Percentiles rank a stretch among this genome's conserved stretches.
Conservation (phyloP, 2,888 invertebrate species). For the Athalia cordata region DNA sequence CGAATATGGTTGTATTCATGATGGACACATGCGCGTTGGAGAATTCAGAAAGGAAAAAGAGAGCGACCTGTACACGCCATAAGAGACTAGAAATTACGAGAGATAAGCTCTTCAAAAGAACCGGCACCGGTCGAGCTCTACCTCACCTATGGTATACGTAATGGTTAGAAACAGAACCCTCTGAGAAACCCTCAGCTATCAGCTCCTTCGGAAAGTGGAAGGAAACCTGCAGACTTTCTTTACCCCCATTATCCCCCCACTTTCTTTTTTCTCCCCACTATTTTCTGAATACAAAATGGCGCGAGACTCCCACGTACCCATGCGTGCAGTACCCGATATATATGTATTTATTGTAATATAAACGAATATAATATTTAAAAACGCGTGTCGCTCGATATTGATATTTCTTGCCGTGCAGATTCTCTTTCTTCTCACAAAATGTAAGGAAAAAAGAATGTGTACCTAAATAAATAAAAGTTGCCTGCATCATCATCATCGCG, state of each 20-base stretch:
- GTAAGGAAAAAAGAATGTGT: too few relatives aligned
- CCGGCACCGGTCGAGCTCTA: conserved; percentile 59
- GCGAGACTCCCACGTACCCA: too few relatives aligned
- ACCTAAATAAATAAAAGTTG: too few relatives aligned
- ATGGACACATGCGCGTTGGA: conserved; percentile 5
- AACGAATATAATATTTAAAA: too few relatives aligned
- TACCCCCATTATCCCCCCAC: not conserved
- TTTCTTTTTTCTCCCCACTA: not conserved
- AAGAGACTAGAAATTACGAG: conserved; percentile 54
- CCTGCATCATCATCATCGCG: not conserved
- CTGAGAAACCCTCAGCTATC: not conserved
- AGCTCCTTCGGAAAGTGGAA: conserved; percentile 42
- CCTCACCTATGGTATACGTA: conserved; percentile 47
- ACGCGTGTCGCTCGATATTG: too few relatives aligned
- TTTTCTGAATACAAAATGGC: too few relatives aligned
- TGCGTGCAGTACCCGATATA: too few relatives aligned
- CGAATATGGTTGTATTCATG: not conserved
- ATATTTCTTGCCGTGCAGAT: too few relatives aligned
- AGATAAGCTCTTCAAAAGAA: conserved; percentile 66
- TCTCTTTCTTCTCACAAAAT: too few relatives aligned
- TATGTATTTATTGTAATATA: too few relatives aligned
- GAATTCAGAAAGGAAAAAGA: conserved; percentile 8
- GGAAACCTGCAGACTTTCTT: conserved; percentile 48
- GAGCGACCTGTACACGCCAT: too few relatives aligned
- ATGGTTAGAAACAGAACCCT: conserved; percentile 65